phyloP scores from a whole-genome alignment of 2,888 invertebrate genomes.

The Athrips mouffetella region DNA sequence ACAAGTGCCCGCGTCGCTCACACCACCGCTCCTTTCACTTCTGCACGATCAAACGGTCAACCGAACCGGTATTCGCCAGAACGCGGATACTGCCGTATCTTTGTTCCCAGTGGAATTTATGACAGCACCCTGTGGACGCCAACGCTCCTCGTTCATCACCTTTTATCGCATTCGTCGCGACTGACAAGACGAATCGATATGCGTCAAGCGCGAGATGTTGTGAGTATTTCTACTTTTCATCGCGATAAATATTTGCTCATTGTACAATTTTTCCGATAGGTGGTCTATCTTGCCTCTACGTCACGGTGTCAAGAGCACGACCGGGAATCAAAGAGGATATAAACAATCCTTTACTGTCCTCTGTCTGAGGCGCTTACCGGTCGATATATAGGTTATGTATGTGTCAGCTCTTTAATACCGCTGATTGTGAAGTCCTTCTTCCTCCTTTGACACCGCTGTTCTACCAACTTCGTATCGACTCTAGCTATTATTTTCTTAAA shows the following conservation, averaged over 20 bases:
- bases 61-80: conserved; percentile 55
- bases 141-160: conserved; percentile 73
- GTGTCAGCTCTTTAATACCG: background rate
- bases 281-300: background rate
- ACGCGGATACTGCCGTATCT: conserved; percentile 57
- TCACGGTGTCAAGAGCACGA: background rate
- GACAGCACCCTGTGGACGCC: conserved; percentile 73
- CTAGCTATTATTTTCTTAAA: too few species aligned
- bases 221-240: conserved; percentile 50
- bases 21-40: conserved; percentile 63
- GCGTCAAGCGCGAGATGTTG: conserved; percentile 73
- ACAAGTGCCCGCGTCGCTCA: conserved; percentile 50
- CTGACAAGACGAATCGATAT: conserved; percentile 76
- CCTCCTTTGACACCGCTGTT: too few species aligned
- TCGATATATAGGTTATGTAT: conserved; percentile 14
- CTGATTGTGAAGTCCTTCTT: background rate
- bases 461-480: too few species aligned
- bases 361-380: background rate
- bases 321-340: too few species aligned
- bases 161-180: conserved; percentile 67
- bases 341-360: background rate
- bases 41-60: conserved; percentile 40
- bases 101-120: conserved; percentile 60
- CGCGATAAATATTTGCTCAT: conserved; percentile 46
- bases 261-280: conserved; percentile 35